Evolutionary conservation across 2,888 invertebrate genomes (phyloP), one percentile per base, ranked within the genome.

Genomic region (Spilosoma lubricipeda): DNA sequence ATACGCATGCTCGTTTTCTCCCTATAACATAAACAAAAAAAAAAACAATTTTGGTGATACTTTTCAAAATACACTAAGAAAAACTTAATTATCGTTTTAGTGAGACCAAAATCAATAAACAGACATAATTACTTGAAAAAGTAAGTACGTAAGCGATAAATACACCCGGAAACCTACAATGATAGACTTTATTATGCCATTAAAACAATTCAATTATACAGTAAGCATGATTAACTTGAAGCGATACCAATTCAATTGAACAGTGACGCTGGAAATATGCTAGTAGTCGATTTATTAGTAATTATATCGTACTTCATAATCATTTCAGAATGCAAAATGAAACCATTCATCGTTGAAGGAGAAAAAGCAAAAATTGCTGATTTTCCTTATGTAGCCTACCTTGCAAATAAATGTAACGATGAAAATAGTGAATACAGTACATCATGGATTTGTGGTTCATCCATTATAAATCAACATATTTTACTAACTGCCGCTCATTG

Each of bases 401-500:
- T 74, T 67, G 67, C 36, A 18, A 56, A 27, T 30, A 18, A 63
- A 27, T 74, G 74, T 70, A n/a, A 33, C 2, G n/a, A 59, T 42
- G 15, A 30, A 23, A 11, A 39, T 23, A 13, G 3, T 7, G 7
- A 52, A 11, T 39, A n/a, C n/a, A 39, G 15, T 23, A 2, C 8
- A 45, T 33, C 73, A 7, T 86, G 80, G 82, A 78, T 82, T 0
- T 90, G 88, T 66, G 88, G 89, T 0, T 76, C 83, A 0, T 83
- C 89, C 0, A 74, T 90, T 13, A 52, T 90, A 33, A 89, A 87
- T 63, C 88, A 89, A 36, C 70, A 72, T 13, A 56, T 89, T 0
- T 7, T 86, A 9, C 23, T 90, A 27, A 88, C 90, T 0, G 88
- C 88, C 0, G 88, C 82, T 0, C 88, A 88, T 52, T 89, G 89